Conservation (phyloP, 2,888 invertebrate genomes). For the Dynastes tityus region DNA sequence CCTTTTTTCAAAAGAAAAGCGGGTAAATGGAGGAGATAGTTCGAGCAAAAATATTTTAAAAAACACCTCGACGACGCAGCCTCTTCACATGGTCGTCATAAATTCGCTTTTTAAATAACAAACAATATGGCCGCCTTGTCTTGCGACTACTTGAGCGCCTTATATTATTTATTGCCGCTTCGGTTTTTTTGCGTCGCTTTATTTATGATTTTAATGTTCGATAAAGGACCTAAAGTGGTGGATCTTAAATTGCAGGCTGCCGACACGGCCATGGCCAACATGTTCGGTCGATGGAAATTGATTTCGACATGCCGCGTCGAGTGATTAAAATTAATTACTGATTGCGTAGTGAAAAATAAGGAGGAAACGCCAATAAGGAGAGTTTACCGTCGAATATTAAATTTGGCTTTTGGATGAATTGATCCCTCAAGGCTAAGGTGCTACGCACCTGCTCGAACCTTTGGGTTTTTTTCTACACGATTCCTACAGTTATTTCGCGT, state of each 20-base stretch:
- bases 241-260: constrained; percentile 10
- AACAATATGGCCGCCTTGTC: background rate
- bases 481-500: no score
- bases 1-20: background rate
- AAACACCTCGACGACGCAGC: no score
- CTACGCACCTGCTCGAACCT: no score
- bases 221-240: background rate
- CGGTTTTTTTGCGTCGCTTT: background rate
- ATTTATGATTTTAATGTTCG: constrained; percentile 12
- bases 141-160: background rate
- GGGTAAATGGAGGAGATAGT: background rate
- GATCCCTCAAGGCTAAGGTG: no score
- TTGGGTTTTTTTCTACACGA: no score
- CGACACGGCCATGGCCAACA: background rate
- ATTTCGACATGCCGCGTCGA: constrained; percentile 11
- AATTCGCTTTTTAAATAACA: background rate
- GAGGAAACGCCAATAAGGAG: background rate
- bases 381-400: background rate
- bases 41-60: background rate
- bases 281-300: constrained; percentile 3
- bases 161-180: background rate
- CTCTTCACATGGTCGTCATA: background rate
- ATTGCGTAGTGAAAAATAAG: background rate
- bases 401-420: no score
- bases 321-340: constrained; percentile 19